Evolutionary conservation across 2,113 vertebrate genomes (phyloP), one percentile per base, ranked within the genome.

Genomic region (Ciconia maguari): DNA sequence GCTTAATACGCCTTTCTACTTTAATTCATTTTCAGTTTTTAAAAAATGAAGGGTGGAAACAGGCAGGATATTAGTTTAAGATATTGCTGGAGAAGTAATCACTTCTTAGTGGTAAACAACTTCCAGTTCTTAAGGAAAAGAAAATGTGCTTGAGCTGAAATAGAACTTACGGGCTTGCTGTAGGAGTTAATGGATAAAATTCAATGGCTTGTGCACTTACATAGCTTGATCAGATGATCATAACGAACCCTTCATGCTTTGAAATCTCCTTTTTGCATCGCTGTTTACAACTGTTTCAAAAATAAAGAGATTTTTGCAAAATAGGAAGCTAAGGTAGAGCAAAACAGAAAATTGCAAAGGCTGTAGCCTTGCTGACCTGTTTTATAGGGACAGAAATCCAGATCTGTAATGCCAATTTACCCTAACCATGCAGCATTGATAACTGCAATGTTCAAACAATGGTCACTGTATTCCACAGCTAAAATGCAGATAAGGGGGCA

Each of bases 1-100:
- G 82, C 94, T 93, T 97, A 97, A 96, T 97, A 95, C 95, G 95
- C 94, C 95, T 96, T 95, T 96, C 83, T 64, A 61, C 72, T 96
- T 93, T 58, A 96, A 95, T 96, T 95, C 83, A 90, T 85, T 95
- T 97, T 91, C 78, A 89, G 57, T 70, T 97, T 94, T 87, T 68
- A 72, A 81, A 90, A 97, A 97, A 83, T 82, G 69, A 95, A 88
- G 51, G 66, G 83, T 97, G 74, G 76, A 95, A 97, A 65, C 65
- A 42, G 42, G 76, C 83, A 80, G 66, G 64, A 96, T 90, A 95
- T 72, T 61, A 68, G 69, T 86, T 92, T 82, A 87, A 95, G 83
- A 94, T 83, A 87, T 72, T 94, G 87, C 82, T 94, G 80, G 62
- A 77, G 79, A 97, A 94, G 88, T 89, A 95, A 92, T 94, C 69